Percentiles rank a stretch among this genome's conserved stretches.
Evolutionary conservation across 2,797 vertebrate genomes (phyloP).

Genomic region (Gobio occitaniae): DNA sequence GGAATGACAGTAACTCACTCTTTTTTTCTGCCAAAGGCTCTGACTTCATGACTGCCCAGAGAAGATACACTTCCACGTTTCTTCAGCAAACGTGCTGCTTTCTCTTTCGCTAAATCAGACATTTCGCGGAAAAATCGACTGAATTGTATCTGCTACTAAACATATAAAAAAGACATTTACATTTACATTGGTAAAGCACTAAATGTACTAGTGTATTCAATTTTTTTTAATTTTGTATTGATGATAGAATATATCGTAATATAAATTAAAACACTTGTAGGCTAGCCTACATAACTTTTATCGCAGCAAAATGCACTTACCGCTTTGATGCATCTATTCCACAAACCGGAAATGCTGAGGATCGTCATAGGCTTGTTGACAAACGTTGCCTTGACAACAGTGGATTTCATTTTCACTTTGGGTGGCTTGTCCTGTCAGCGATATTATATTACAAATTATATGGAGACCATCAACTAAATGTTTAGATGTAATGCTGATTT

Average conservation of each 20-base stretch:
- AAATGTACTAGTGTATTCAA: background rate
- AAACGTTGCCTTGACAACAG: constrained; percentile 49
- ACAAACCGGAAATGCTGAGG: constrained; percentile 27
- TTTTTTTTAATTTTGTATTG: background rate
- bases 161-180: background rate
- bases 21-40: constrained; percentile 70
- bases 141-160: background rate
- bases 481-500: background rate
- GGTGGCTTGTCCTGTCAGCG: background rate
- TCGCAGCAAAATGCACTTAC: constrained; percentile 21
- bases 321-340: background rate
- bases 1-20: constrained; percentile 74
- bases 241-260: background rate
- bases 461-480: background rate
- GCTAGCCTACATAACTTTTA: background rate
- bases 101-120: constrained; percentile 62
- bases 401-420: background rate
- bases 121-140: background rate
- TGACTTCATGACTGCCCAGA: constrained; percentile 74
- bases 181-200: background rate
- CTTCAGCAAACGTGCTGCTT: constrained; percentile 71
- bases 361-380: constrained; percentile 21
- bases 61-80: constrained; percentile 76
- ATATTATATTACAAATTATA: background rate
- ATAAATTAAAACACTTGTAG: background rate